phyloP scores from a whole-genome alignment of 1,140 invertebrate species.

The Reticulitermes speratus region DNA sequence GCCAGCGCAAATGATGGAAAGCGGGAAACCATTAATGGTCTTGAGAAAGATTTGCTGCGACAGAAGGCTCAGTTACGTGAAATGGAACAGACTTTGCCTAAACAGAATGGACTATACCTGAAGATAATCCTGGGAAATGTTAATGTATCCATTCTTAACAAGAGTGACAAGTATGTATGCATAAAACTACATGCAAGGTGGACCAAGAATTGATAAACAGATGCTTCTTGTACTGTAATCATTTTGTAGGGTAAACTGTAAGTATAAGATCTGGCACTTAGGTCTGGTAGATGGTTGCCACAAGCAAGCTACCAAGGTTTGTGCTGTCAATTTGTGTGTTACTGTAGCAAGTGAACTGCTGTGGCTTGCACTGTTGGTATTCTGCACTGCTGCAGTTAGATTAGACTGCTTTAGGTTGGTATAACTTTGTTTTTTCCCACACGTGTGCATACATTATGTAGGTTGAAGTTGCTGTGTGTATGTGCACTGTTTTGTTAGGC shows the following conservation, averaged over 20 bases:
- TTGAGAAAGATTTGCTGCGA: conserved; percentile 73
- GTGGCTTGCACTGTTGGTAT: too few species aligned
- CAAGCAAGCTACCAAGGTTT: too few species aligned
- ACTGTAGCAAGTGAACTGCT: too few species aligned
- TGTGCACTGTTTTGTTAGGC: too few species aligned
- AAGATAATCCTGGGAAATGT: conserved; percentile 94
- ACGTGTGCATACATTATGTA: too few species aligned
- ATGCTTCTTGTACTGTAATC: not conserved
- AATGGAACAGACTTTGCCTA: conserved; percentile 83
- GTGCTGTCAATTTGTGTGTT: too few species aligned
- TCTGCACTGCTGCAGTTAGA: too few species aligned
- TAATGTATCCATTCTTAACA: conserved; percentile 95
- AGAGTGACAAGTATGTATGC: conserved; percentile 84
- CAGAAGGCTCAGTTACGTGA: conserved; percentile 77
- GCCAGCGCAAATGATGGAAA: not conserved
- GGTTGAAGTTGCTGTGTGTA: too few species aligned
- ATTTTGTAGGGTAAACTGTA: not conserved
- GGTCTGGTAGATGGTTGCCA: too few species aligned
- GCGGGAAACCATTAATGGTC: not conserved
- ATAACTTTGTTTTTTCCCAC: too few species aligned
- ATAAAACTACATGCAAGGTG: not conserved
- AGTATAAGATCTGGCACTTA: too few species aligned
- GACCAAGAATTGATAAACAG: not conserved
- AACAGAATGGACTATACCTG: conserved; percentile 85
- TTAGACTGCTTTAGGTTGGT: too few species aligned